Evolutionary conservation across 2,797 vertebrate genomes (phyloP).

Genomic region (Otolemur crassicaudatus): DNA sequence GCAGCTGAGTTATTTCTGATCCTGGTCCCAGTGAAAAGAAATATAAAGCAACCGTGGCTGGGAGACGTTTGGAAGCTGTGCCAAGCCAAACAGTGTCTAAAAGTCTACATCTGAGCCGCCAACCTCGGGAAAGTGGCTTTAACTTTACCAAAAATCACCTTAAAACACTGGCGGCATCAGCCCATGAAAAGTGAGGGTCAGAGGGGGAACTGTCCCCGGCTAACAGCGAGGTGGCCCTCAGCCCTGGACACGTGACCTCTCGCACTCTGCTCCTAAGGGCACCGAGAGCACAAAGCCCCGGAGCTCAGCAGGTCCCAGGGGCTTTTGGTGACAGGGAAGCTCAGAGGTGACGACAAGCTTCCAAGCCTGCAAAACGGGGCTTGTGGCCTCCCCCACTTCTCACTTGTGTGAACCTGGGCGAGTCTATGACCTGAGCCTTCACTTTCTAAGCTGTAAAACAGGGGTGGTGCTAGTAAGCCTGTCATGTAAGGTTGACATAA

Average conservation of each 20-base stretch:
- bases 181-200: conserved; percentile 60
- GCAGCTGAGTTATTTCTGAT: conserved; percentile 82
- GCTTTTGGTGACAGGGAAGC: fast-evolving
- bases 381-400: fast-evolving
- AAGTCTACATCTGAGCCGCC: conserved; percentile 43
- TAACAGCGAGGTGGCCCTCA: conserved; percentile 7
- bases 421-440: neutral
- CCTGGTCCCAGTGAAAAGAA: conserved; percentile 74
- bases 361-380: fast-evolving
- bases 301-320: neutral
- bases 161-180: conserved; percentile 66
- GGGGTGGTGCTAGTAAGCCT: neutral
- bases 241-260: fast-evolving
- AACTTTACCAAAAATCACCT: conserved; percentile 66
- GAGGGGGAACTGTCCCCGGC: conserved; percentile 62
- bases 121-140: conserved; percentile 49
- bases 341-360: neutral
- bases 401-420: fast-evolving
- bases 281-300: fast-evolving
- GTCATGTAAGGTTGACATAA: fast-evolving
- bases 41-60: conserved; percentile 76
- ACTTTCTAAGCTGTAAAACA: neutral
- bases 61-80: conserved; percentile 79
- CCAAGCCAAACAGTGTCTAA: conserved; percentile 85
- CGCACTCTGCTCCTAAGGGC: fast-evolving